A percentile compares a stretch with the other conserved stretches of the same genome.
Conservation (phyloP, 2,888 invertebrate species). For the Erpobdella octoculata region DNA sequence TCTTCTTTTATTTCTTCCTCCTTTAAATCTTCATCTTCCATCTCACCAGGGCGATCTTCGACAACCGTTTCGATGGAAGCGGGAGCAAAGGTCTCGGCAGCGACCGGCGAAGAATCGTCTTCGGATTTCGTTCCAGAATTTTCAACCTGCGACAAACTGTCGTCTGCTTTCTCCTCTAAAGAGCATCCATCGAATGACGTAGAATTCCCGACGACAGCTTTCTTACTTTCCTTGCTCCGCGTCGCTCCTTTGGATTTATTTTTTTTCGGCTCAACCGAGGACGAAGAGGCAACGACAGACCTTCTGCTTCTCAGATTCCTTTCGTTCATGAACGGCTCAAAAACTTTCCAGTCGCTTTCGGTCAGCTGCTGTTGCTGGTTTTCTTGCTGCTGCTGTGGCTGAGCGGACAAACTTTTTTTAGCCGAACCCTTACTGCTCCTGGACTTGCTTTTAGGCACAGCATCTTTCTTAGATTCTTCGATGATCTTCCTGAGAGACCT, state of each 20-base stretch:
- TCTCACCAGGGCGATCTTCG: background rate
- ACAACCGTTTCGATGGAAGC: too few species aligned
- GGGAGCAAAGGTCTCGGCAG: too few species aligned
- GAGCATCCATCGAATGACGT: background rate
- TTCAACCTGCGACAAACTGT: background rate
- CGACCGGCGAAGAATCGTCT: background rate
- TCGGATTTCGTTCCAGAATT: background rate
- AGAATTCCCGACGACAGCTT: background rate
- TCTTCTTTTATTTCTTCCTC: background rate
- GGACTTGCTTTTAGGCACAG: background rate
- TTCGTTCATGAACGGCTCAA: background rate
- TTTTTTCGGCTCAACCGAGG: background rate
- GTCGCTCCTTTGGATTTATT: background rate
- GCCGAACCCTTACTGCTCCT: background rate
- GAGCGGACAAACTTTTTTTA: background rate
- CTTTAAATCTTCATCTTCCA: background rate
- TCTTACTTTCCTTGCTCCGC: background rate
- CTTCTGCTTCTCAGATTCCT: background rate
- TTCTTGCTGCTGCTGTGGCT: background rate
- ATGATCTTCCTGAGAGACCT: constrained; percentile 29
- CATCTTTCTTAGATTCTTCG: constrained; percentile 28
- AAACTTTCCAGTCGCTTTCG: background rate
- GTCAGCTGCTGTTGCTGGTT: background rate
- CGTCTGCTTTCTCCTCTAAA: background rate
- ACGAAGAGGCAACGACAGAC: background rate